Conservation (phyloP, 1,140 invertebrate species). For the Pseudomyrmex flavicornis region DNA sequence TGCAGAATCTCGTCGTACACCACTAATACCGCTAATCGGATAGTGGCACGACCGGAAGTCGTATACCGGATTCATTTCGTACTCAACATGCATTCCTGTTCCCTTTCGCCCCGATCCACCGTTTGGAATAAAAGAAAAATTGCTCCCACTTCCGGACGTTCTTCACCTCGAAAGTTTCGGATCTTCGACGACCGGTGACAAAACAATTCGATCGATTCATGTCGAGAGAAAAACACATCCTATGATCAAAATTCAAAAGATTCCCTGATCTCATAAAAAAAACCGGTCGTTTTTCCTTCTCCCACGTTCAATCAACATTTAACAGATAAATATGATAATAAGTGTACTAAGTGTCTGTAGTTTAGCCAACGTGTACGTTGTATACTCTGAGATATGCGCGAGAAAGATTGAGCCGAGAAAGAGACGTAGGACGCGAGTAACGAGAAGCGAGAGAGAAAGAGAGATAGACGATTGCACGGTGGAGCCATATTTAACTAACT, state of each 20-base stretch:
- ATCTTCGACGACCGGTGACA: background rate
- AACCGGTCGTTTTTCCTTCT: conserved; percentile 64
- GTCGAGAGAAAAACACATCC: background rate
- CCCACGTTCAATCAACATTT: conserved; percentile 74
- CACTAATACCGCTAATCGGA: conserved; percentile 71
- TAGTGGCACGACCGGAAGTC: conserved; percentile 68
- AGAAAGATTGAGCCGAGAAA: conserved; percentile 51
- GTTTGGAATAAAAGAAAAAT: conserved; percentile 2
- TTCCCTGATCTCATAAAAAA: conserved; percentile 27
- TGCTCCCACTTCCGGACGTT: background rate
- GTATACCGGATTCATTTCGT: conserved; percentile 72
- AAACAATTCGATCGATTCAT: conserved; percentile 45
- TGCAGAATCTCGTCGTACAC: conserved; percentile 80
- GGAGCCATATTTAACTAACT: conserved; percentile 83
- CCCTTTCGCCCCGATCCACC: conserved; percentile 51
- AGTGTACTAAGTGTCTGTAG: conserved; percentile 85
- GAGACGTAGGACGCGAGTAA: conserved; percentile 54
- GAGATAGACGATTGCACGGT: conserved; percentile 78
- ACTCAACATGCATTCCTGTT: conserved; percentile 40
- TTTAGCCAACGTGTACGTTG: conserved; percentile 82
- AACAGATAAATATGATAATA: conserved; percentile 83
- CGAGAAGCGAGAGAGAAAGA: conserved; percentile 50
- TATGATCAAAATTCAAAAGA: conserved; percentile 47
- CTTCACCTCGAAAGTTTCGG: background rate
- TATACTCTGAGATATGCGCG: conserved; percentile 80